Conservation (phyloP, 2,797 vertebrate genomes). For the Halcyon smyrnensis region DNA sequence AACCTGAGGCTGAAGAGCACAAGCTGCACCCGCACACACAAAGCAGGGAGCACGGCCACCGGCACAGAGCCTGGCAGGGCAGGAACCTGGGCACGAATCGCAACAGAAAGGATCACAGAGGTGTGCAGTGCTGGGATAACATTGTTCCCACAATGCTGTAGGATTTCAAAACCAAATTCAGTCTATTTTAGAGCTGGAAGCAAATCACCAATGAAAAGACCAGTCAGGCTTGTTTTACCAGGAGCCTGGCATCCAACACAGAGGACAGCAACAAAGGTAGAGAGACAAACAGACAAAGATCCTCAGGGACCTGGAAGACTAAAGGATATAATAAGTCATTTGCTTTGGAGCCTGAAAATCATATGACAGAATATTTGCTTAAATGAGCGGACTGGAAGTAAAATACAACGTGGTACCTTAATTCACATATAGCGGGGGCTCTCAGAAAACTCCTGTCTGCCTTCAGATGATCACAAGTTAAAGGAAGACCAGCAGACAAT, state of each 20-base stretch:
- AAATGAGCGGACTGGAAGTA: not conserved
- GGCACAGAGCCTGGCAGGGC: not conserved
- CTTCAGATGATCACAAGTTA: not conserved
- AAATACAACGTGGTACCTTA: not conserved
- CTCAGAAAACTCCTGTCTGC: not conserved
- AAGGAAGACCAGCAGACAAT: not conserved
- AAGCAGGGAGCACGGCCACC: not conserved
- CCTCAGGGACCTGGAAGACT: not conserved
- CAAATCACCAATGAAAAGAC: not conserved
- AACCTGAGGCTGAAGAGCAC: not conserved
- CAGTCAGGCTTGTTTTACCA: not conserved
- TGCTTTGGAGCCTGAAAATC: not conserved
- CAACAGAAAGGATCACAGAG: not conserved
- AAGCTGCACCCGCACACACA: not conserved
- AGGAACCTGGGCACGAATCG: not conserved
- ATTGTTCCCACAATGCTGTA: not conserved
- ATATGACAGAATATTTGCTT: not conserved
- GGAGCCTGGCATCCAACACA: not conserved
- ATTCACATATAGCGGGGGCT: not conserved
- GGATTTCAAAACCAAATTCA: not conserved
- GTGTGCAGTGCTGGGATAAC: not conserved
- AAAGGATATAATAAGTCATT: conserved; percentile 10
- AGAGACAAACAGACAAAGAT: not conserved
- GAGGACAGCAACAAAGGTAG: not conserved
- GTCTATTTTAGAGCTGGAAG: not conserved